A percentile compares a stretch with the other conserved stretches of the same genome.
These are phyloP conservation scores for Venturia canescens DNA, from an alignment of 1,140 invertebrate genomes.

Conservation along the genomic window DNA sequence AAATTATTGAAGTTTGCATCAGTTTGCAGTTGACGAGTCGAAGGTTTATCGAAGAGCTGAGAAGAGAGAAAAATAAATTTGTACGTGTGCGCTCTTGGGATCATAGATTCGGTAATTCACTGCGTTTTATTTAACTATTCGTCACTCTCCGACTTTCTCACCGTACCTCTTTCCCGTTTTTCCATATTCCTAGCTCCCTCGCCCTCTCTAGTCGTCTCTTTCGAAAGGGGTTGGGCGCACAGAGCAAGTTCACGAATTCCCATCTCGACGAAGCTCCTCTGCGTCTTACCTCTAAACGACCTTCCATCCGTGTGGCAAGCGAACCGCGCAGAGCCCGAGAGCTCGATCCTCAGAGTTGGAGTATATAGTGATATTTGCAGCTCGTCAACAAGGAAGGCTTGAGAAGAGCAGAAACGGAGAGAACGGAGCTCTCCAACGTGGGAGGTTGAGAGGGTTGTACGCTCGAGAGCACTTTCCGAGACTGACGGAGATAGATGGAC, in stretches of 20 bases:
- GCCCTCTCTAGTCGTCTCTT: not conserved
- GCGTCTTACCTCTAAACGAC: conserved; percentile 53
- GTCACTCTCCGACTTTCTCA: not conserved
- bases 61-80: too few relatives aligned
- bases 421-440: conserved; percentile 12
- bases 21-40: too few relatives aligned
- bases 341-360: conserved; percentile 46
- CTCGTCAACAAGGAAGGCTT: not conserved
- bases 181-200: not conserved
- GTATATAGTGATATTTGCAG: not conserved
- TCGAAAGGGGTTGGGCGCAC: not conserved
- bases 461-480: conserved; percentile 10
- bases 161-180: not conserved
- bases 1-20: too few relatives aligned
- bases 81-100: too few relatives aligned
- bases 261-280: conserved; percentile 35
- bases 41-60: too few relatives aligned
- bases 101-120: too few relatives aligned
- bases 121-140: too few relatives aligned
- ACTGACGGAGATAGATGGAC: conserved; percentile 9
- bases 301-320: conserved; percentile 64
- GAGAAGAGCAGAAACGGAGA: conserved; percentile 13
- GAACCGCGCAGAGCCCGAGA: conserved; percentile 49
- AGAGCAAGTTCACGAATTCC: conserved; percentile 30
- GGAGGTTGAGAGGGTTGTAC: conserved; percentile 19